phyloP scores from a whole-genome alignment of 1,140 invertebrate species.

The Rhopalosiphum padi region DNA sequence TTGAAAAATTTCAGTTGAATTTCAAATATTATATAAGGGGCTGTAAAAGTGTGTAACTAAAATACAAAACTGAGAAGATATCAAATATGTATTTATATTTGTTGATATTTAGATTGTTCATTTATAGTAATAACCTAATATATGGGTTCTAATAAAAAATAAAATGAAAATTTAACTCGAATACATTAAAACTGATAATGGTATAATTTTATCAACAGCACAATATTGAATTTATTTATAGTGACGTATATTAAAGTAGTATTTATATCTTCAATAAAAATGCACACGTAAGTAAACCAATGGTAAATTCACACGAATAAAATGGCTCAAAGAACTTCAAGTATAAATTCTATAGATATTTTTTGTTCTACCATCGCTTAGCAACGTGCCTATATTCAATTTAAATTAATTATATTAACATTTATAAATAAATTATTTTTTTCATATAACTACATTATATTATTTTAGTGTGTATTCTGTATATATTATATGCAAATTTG shows the following conservation, averaged over 20 bases:
- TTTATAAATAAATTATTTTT: background rate
- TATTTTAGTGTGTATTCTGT: background rate
- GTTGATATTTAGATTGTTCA: too few relatives aligned
- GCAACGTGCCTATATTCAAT: background rate
- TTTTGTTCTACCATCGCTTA: background rate
- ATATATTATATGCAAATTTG: too few relatives aligned
- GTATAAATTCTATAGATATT: background rate
- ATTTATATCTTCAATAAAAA: background rate
- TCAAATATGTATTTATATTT: background rate
- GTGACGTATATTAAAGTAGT: background rate
- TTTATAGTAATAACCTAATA: background rate
- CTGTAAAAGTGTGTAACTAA: background rate
- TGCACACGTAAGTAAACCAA: background rate
- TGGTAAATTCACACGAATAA: background rate
- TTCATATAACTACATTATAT: background rate
- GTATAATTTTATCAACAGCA: background rate
- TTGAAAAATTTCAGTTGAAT: background rate
- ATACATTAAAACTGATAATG: background rate
- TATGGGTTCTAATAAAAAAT: background rate
- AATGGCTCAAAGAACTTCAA: background rate
- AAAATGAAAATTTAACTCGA: background rate
- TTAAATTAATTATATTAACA: background rate
- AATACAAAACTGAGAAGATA: background rate
- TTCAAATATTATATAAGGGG: background rate
- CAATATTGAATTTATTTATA: background rate